These are phyloP conservation scores for Chaunax sp. DNA, from an alignment of 2,797 vertebrate species.

Conservation along the genomic window DNA sequence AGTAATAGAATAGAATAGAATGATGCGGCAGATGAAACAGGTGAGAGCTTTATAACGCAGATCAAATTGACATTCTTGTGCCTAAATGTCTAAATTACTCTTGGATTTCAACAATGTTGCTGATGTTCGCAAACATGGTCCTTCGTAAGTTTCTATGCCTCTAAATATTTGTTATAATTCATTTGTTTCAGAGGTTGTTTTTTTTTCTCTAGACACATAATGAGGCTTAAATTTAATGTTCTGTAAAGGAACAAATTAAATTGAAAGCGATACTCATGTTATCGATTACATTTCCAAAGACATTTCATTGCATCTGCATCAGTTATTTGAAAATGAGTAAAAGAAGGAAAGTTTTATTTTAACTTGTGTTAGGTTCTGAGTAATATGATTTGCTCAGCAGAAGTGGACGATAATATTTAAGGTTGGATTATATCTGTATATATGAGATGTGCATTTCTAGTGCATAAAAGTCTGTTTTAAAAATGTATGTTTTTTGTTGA, in stretches of 20 bases:
- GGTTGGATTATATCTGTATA: constrained; percentile 63
- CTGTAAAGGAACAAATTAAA: constrained; percentile 40
- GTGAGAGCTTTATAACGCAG: constrained; percentile 4
- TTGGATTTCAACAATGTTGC: constrained; percentile 1
- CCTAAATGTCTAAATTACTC: constrained; percentile 13
- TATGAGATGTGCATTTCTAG: constrained; percentile 67
- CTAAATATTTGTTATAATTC: constrained; percentile 17
- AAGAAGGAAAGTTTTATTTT: constrained; percentile 4
- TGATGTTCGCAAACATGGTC: constrained; percentile 7
- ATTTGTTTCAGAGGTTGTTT: constrained; percentile 3
- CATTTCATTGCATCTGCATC: constrained; percentile 36
- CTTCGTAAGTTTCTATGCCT: constrained; percentile 2
- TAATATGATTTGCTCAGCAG: constrained; percentile 35
- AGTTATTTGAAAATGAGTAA: constrained; percentile 10
- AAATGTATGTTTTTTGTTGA: constrained; percentile 52
- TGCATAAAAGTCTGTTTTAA: constrained; percentile 47
- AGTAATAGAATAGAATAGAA: background rate
- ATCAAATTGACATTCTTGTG: constrained; percentile 28
- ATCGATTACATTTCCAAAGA: constrained; percentile 71
- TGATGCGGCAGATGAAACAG: constrained; percentile 8
- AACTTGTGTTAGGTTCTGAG: constrained; percentile 33
- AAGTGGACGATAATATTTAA: constrained; percentile 48
- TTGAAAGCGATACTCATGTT: constrained; percentile 61
- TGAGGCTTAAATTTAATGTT: constrained; percentile 64
- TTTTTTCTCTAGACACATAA: constrained; percentile 15